Conservation (phyloP, 2,797 vertebrate species). For the Eptatretus atami region DNA sequence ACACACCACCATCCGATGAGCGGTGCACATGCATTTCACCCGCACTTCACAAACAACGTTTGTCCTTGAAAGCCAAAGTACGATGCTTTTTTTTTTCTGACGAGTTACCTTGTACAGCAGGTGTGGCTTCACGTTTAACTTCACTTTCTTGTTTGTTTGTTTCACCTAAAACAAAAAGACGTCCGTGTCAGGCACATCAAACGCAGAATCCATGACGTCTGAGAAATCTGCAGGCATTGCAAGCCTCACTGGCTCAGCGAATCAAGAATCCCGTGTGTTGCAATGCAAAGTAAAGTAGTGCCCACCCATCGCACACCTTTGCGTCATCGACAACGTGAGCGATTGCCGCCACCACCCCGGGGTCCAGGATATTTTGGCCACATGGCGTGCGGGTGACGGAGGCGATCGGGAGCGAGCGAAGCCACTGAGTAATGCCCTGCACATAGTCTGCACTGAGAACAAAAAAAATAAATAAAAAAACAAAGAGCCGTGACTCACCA, state of each 20-base stretch:
- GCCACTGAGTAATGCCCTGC: constrained; percentile 55
- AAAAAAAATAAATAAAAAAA: no score
- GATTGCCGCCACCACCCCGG: constrained; percentile 55
- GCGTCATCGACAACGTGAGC: constrained; percentile 56
- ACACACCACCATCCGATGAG: no score
- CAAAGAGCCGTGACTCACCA: no score
- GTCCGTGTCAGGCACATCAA: background rate
- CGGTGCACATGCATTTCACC: background rate
- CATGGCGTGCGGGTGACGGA: constrained; percentile 51
- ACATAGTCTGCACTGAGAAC: constrained; percentile 42
- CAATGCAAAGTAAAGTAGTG: no score
- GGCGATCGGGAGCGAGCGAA: constrained; percentile 62
- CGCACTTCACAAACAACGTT: background rate
- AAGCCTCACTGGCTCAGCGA: background rate
- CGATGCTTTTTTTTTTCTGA: background rate
- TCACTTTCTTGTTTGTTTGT: constrained; percentile 69
- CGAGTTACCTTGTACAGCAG: constrained; percentile 54
- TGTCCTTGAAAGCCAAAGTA: background rate
- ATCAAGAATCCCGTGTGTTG: no score
- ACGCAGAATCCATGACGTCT: background rate
- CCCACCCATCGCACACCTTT: constrained; percentile 24
- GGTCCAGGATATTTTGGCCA: constrained; percentile 67
- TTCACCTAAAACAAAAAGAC: constrained; percentile 24
- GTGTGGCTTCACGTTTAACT: constrained; percentile 81
- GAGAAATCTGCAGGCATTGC: constrained; percentile 4